Evolutionary conservation across 2,888 invertebrate species (phyloP).

Genomic region (Parapristionchus giblindavisi): DNA sequence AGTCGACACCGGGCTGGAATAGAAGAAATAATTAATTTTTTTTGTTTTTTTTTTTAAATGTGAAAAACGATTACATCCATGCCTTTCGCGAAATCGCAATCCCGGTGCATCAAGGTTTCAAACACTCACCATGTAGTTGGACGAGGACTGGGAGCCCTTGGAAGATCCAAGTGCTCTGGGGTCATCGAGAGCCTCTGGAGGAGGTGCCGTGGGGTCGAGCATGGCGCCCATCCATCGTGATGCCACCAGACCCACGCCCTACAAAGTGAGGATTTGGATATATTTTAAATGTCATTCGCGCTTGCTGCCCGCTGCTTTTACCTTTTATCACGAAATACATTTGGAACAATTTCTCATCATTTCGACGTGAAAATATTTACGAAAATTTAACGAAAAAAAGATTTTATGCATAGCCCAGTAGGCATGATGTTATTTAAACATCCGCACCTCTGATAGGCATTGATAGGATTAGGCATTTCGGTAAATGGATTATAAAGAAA

Average conservation of each 20-base stretch:
- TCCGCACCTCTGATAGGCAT: too few relatives aligned
- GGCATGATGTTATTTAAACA: too few relatives aligned
- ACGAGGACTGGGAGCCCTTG: background rate
- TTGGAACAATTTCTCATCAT: too few relatives aligned
- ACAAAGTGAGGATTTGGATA: constrained; percentile 87
- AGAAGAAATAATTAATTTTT: background rate
- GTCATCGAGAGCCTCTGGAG: constrained; percentile 53
- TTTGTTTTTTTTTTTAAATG: background rate
- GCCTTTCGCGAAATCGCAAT: background rate
- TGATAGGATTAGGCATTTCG: too few relatives aligned
- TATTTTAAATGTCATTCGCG: background rate
- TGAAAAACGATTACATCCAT: background rate
- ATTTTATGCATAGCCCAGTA: too few relatives aligned
- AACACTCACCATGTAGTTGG: background rate
- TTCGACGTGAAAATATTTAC: too few relatives aligned
- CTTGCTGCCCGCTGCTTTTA: too few relatives aligned
- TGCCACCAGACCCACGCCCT: constrained; percentile 94
- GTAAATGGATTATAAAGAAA: too few relatives aligned
- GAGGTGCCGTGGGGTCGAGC: constrained; percentile 59
- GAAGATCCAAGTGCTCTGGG: constrained; percentile 43
- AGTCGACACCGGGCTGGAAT: constrained; percentile 19
- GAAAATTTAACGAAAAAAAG: too few relatives aligned
- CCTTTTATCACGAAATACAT: too few relatives aligned
- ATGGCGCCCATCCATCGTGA: constrained; percentile 79
- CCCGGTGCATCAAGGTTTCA: background rate